phyloP scores from a whole-genome alignment of 2,113 vertebrate species.

The Mirza zaza region DNA sequence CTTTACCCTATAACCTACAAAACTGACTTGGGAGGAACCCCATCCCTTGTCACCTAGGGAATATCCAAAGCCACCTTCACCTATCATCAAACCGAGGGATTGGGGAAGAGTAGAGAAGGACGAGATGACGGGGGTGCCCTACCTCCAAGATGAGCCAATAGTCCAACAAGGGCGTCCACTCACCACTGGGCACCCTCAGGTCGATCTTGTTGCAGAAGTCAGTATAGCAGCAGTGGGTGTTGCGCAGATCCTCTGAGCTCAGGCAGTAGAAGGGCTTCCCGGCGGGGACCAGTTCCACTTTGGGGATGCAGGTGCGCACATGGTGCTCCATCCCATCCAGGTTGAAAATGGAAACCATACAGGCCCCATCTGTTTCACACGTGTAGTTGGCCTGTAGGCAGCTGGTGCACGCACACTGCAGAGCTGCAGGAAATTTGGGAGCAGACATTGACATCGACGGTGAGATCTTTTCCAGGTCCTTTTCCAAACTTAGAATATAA shows the following conservation, averaged over 20 bases:
- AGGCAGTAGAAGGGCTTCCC: constrained; percentile 97
- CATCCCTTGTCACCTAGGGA: not conserved
- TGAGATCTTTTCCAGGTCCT: not conserved
- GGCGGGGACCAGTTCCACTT: constrained; percentile 89
- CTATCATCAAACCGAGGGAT: not conserved
- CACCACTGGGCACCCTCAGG: constrained; percentile 92
- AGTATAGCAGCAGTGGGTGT: constrained; percentile 96
- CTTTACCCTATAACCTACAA: not conserved
- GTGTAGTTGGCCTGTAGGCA: constrained; percentile 93
- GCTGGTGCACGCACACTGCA: constrained; percentile 93
- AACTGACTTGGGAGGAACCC: not conserved
- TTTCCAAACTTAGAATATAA: constrained; percentile 8
- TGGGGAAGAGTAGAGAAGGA: not conserved
- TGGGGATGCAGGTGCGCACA: constrained; percentile 92
- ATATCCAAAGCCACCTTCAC: not conserved
- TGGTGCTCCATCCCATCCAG: constrained; percentile 90
- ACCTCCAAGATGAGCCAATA: constrained; percentile 11
- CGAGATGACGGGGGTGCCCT: not conserved
- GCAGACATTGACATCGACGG: not conserved
- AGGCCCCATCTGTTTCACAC: constrained; percentile 96
- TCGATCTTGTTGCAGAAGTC: constrained; percentile 98
- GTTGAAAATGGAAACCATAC: constrained; percentile 95
- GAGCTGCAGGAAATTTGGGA: constrained; percentile 82
- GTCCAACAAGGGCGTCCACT: constrained; percentile 67
- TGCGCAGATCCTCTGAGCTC: constrained; percentile 93